These are phyloP conservation scores for Hetaerina americana DNA, from an alignment of 1,140 invertebrate genomes.

Conservation along the genomic window DNA sequence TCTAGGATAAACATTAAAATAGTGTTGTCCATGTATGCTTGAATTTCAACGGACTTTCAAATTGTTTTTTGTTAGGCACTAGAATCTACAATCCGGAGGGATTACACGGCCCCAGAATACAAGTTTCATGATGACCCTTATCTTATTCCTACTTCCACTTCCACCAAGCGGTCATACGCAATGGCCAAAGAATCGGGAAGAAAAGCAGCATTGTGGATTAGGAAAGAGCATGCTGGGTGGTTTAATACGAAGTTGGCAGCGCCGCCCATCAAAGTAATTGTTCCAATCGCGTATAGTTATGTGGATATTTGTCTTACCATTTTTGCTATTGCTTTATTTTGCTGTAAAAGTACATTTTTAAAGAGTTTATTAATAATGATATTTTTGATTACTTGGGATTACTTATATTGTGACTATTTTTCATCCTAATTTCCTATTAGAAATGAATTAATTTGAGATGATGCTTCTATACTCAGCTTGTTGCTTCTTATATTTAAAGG, in stretches of 20 bases:
- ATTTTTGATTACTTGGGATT: too few relatives aligned
- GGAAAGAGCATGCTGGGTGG: conserved; percentile 56
- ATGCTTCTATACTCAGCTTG: too few relatives aligned
- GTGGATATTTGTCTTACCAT: background rate
- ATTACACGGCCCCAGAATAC: conserved; percentile 69
- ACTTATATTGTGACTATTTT: too few relatives aligned
- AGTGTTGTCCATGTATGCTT: conserved; percentile 2
- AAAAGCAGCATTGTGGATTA: conserved; percentile 75
- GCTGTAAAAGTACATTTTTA: background rate
- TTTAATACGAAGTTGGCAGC: conserved; percentile 60
- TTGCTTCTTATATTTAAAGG: too few relatives aligned
- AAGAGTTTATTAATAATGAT: conserved; percentile 1
- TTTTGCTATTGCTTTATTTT: conserved; percentile 3
- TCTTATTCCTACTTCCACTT: conserved; percentile 65
- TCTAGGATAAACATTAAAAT: conserved; percentile 4
- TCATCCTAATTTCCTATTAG: too few relatives aligned
- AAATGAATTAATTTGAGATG: too few relatives aligned
- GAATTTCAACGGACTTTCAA: background rate
- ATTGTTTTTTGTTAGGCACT: conserved; percentile 42
- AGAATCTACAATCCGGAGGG: conserved; percentile 53
- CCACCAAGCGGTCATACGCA: conserved; percentile 54
- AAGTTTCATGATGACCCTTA: conserved; percentile 85
- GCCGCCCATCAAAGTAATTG: conserved; percentile 39
- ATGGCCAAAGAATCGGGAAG: conserved; percentile 72
- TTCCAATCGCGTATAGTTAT: too few relatives aligned